phyloP scores from a whole-genome alignment of 2,888 invertebrate genomes.

The Drosophila kambysellisi region DNA sequence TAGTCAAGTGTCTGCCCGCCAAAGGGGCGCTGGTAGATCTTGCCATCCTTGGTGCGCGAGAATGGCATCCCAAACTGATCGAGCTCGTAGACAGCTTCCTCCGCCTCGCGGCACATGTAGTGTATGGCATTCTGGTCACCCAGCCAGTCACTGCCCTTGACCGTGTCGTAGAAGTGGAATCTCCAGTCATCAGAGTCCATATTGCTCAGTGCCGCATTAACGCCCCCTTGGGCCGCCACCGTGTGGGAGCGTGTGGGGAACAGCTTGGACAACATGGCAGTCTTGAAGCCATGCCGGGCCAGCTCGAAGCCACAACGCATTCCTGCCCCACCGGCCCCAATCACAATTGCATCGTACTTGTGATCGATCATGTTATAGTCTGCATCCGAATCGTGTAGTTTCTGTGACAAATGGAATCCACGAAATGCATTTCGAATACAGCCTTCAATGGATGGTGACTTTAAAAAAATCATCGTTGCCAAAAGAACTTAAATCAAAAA shows the following conservation, averaged over 20 bases:
- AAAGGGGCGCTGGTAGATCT: conserved; percentile 99
- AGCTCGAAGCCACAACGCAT: conserved; percentile 97
- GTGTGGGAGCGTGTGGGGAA: conserved; percentile 99
- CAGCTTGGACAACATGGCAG: conserved; percentile 97
- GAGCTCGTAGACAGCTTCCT: conserved; percentile 93
- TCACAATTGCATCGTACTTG: conserved; percentile 97
- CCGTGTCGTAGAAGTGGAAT: conserved; percentile 99
- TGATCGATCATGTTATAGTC: conserved; percentile 88
- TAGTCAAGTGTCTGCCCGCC: conserved; percentile 98
- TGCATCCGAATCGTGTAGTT: conserved; percentile 88
- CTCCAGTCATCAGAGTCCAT: conserved; percentile 97
- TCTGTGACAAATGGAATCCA: not conserved
- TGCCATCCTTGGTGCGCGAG: conserved; percentile 96
- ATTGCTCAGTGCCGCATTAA: conserved; percentile 97
- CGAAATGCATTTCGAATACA: conserved; percentile 1
- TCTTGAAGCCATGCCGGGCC: conserved; percentile 97
- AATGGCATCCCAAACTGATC: conserved; percentile 99
- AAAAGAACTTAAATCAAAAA: not conserved
- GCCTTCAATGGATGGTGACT: not conserved
- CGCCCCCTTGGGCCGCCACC: conserved; percentile 99
- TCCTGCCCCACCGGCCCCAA: conserved; percentile 98
- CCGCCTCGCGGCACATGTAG: conserved; percentile 96
- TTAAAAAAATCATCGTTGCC: conserved; percentile 2
- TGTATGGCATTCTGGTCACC: conserved; percentile 99
- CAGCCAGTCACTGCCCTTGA: conserved; percentile 99